These are phyloP conservation scores for Propithecus coquereli DNA, from an alignment of 2,113 vertebrate genomes.

Conservation along the genomic window DNA sequence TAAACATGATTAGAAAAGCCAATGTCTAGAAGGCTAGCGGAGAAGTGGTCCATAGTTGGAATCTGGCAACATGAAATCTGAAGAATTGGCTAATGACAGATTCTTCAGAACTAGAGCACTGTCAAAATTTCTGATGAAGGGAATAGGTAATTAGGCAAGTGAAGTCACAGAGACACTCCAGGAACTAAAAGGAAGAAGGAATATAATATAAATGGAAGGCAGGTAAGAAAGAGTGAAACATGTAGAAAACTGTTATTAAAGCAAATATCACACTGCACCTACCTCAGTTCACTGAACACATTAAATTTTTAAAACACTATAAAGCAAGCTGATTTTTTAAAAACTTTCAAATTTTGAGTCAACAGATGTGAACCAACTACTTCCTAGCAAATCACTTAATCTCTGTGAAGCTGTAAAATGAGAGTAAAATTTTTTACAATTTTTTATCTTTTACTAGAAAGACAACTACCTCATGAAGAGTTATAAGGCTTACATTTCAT, in stretches of 20 bases:
- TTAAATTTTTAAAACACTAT: constrained; percentile 16
- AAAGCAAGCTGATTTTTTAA: not conserved
- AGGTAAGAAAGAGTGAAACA: not conserved
- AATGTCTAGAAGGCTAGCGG: not conserved
- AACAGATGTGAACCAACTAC: not conserved
- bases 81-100: not conserved
- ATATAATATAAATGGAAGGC: not conserved
- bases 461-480: not conserved
- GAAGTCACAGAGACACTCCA: not conserved
- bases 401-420: not conserved
- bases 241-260: not conserved
- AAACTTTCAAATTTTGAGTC: not conserved
- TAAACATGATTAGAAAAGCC: not conserved
- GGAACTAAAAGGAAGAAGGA: not conserved
- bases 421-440: not conserved
- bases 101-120: not conserved
- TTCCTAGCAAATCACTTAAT: not conserved
- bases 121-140: not conserved
- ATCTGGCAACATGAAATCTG: not conserved
- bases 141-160: not conserved
- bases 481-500: not conserved
- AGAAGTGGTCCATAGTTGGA: not conserved
- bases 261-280: not conserved
- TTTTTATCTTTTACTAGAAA: constrained; percentile 20
- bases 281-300: not conserved